phyloP scores from a whole-genome alignment of 2,888 invertebrate genomes.

The Trachelus tabidus region DNA sequence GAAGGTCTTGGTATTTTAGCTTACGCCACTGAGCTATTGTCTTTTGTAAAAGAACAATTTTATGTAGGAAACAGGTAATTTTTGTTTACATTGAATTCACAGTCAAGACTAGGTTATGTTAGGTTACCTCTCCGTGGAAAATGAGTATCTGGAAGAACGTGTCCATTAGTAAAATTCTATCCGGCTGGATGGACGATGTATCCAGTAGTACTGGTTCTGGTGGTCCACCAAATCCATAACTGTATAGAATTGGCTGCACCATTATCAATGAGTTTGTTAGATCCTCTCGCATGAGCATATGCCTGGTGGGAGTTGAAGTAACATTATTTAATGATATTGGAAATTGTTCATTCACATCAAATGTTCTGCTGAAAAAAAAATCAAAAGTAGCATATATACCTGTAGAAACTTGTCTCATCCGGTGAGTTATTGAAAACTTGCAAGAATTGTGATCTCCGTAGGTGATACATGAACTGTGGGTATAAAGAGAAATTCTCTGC shows the following conservation, averaged over 20 bases:
- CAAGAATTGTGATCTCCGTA: conserved; percentile 97
- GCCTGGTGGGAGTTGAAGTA: conserved; percentile 69
- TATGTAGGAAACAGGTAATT: conserved; percentile 7
- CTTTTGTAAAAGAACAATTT: conserved; percentile 65
- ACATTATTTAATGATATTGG: conserved; percentile 21
- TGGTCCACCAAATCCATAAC: conserved; percentile 97
- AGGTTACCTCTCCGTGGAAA: conserved; percentile 93
- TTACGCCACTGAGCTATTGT: conserved; percentile 98
- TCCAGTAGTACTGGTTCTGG: conserved; percentile 98
- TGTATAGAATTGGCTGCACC: conserved; percentile 99
- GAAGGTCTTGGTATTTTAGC: conserved; percentile 94
- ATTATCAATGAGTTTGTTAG: conserved; percentile 97
- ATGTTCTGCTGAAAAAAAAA: neutral
- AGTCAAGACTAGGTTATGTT: neutral
- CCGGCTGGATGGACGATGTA: conserved; percentile 96
- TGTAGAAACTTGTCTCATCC: conserved; percentile 98
- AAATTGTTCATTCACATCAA: neutral
- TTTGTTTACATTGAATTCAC: conserved; percentile 3
- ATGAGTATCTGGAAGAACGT: conserved; percentile 99
- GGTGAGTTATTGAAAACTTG: conserved; percentile 99
- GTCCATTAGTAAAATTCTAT: conserved; percentile 98
- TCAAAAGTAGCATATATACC: conserved; percentile 67
- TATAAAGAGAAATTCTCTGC: conserved; percentile 97
- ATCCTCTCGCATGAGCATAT: conserved; percentile 97
- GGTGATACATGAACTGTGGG: conserved; percentile 99